Conservation (phyloP, 2,113 vertebrate genomes). For the Pycnonotus jocosus region DNA sequence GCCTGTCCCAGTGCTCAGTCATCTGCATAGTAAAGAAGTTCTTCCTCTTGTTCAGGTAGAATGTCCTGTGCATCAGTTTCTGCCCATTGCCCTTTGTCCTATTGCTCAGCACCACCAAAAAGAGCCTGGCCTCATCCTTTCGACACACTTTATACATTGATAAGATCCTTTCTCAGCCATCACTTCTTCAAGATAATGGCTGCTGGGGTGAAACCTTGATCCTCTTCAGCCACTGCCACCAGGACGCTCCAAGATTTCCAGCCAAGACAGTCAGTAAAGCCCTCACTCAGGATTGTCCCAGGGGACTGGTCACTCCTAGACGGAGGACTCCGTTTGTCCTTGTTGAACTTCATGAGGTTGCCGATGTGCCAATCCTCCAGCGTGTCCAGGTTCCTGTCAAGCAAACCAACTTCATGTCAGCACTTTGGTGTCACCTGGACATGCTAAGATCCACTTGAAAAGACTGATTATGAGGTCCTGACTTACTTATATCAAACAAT, state of each 20-base stretch:
- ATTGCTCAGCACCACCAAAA: neutral
- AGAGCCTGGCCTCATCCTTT: neutral
- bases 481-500: neutral
- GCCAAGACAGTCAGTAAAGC: neutral
- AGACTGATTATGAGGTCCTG: neutral
- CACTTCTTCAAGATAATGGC: neutral
- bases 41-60: neutral
- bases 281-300: neutral
- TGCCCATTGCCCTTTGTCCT: neutral
- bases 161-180: neutral
- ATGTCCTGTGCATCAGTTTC: neutral
- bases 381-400: neutral
- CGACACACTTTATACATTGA: neutral
- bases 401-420: neutral
- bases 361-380: neutral
- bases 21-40: neutral
- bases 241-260: neutral
- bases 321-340: neutral
- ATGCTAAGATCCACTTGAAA: neutral
- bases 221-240: neutral
- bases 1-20: neutral
- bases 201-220: neutral
- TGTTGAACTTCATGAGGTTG: rapidly evolving
- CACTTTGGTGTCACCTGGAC: neutral
- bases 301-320: neutral